Percentiles rank a stretch among this genome's conserved stretches.
phyloP scores from a whole-genome alignment of 92 coral and sea anemone species.

The Umimayanthus chanpuru region DNA sequence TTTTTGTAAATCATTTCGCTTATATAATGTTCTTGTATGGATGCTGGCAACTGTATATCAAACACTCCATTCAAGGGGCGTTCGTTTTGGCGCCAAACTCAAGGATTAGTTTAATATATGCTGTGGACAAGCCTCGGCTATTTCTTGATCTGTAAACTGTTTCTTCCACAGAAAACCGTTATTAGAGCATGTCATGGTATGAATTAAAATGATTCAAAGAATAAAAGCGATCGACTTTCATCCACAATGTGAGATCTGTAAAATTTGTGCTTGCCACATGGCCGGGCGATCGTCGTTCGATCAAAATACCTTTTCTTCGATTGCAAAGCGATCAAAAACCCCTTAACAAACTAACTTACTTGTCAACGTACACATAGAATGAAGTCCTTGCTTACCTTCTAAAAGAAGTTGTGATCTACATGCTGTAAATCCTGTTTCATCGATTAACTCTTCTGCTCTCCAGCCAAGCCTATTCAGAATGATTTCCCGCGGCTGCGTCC shows the following conservation, averaged over 20 bases:
- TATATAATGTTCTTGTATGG: background rate
- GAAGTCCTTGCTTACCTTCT: background rate
- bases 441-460: background rate
- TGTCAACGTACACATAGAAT: background rate
- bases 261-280: background rate
- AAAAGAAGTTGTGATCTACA: background rate
- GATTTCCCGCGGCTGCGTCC: background rate
- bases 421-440: background rate
- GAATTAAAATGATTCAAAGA: too few relatives aligned
- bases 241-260: background rate
- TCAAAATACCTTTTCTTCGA: background rate
- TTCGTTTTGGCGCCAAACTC: constrained; percentile 40
- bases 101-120: background rate
- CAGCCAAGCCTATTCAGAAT: background rate
- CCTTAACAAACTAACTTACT: background rate
- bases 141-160: background rate
- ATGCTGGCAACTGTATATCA: too few relatives aligned
- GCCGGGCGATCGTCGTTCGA: background rate
- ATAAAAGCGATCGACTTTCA: background rate
- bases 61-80: background rate
- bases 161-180: background rate
- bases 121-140: background rate
- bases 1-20: too few relatives aligned
- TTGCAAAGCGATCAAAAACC: background rate
- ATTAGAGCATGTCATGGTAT: background rate